phyloP scores from a whole-genome alignment of 2,888 invertebrate species.

The Yponomeuta evonymella region DNA sequence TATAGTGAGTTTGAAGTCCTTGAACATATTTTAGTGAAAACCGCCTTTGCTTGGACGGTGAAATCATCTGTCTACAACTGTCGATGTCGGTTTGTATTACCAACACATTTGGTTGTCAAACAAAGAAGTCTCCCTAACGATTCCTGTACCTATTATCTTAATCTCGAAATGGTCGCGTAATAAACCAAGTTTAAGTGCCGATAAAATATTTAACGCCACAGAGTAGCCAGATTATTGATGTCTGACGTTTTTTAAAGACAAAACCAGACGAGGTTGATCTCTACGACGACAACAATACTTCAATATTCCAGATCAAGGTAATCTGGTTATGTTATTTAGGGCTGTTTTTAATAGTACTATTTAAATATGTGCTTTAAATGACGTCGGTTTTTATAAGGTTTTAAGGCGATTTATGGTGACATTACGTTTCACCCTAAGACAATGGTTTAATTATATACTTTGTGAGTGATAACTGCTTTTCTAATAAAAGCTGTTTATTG shows the following conservation, averaged over 20 bases:
- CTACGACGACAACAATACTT: not conserved
- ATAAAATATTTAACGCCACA: slow-evolving; percentile 70
- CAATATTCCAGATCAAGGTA: not conserved
- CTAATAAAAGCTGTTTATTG: slow-evolving; percentile 51
- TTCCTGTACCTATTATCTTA: slow-evolving; percentile 44
- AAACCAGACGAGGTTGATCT: slow-evolving; percentile 40
- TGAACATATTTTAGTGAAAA: too few species aligned
- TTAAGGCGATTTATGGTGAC: slow-evolving; percentile 49
- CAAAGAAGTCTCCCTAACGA: slow-evolving; percentile 7
- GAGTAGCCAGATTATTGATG: slow-evolving; percentile 54
- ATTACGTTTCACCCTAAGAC: slow-evolving; percentile 63
- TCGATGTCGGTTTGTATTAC: too few species aligned
- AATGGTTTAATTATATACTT: slow-evolving; percentile 66
- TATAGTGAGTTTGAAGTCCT: too few species aligned
- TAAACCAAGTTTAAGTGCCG: slow-evolving; percentile 65
- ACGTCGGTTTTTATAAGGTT: slow-evolving; percentile 36
- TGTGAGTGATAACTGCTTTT: slow-evolving; percentile 55
- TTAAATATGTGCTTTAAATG: slow-evolving; percentile 67
- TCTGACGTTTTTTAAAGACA: slow-evolving; percentile 47
- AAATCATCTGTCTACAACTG: too few species aligned
- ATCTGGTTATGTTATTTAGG: slow-evolving; percentile 16
- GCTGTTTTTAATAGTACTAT: slow-evolving; percentile 65
- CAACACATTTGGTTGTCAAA: not conserved
- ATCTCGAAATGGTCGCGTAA: slow-evolving; percentile 54
- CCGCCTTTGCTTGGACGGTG: too few species aligned